Conservation (phyloP, 2,888 invertebrate species). For the Zygothrica quintamaculata region DNA sequence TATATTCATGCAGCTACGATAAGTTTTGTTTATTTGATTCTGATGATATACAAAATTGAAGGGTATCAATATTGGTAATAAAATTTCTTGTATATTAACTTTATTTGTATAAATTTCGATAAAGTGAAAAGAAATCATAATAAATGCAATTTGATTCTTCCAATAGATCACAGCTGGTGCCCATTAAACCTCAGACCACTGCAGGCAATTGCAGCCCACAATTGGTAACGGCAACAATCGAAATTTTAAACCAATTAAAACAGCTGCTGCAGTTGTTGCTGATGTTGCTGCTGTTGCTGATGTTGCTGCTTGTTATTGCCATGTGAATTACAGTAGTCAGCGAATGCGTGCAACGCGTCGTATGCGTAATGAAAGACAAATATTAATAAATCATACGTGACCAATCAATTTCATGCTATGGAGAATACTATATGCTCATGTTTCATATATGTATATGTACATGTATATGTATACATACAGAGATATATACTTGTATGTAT, state of each 20-base stretch:
- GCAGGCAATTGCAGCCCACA: slow-evolving; percentile 57
- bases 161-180: slow-evolving; percentile 64
- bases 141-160: slow-evolving; percentile 31
- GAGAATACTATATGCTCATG: slow-evolving; percentile 17
- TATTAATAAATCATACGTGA: slow-evolving; percentile 78
- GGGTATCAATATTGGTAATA: neutral
- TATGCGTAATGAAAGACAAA: slow-evolving; percentile 79
- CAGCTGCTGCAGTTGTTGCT: slow-evolving; percentile 58
- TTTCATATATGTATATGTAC: slow-evolving; percentile 4
- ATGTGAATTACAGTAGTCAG: neutral
- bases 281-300: slow-evolving; percentile 49
- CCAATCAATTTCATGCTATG: slow-evolving; percentile 72
- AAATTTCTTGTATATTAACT: too few species aligned
- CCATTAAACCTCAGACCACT: slow-evolving; percentile 73
- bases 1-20: too few species aligned
- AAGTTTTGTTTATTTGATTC: too few species aligned
- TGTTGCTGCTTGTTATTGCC: slow-evolving; percentile 6
- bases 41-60: too few species aligned
- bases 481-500: neutral
- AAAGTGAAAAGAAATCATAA: slow-evolving; percentile 26
- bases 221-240: slow-evolving; percentile 52
- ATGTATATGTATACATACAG: neutral
- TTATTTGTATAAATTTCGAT: neutral
- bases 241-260: slow-evolving; percentile 77
- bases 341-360: slow-evolving; percentile 49